phyloP scores from a whole-genome alignment of 2,888 invertebrate genomes.

The Cerastoderma edule region DNA sequence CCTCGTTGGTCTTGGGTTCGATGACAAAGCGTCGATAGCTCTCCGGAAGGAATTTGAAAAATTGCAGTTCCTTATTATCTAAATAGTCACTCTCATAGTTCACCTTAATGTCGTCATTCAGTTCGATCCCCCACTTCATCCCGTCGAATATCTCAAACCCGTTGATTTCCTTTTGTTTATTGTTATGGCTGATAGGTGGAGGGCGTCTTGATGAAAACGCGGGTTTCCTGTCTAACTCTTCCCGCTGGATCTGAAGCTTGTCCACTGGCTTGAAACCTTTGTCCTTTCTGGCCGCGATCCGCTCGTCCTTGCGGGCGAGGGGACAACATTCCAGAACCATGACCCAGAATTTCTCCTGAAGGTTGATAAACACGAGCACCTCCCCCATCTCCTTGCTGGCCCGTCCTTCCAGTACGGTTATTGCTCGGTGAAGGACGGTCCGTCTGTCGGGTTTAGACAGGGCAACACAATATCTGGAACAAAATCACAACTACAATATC shows the following conservation, averaged over 20 bases:
- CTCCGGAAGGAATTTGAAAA: slow-evolving; percentile 75
- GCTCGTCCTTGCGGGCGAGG: slow-evolving; percentile 59
- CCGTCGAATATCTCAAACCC: slow-evolving; percentile 75
- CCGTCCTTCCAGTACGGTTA: slow-evolving; percentile 70
- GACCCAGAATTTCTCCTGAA: slow-evolving; percentile 80
- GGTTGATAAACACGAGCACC: slow-evolving; percentile 76
- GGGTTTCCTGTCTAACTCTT: slow-evolving; percentile 52
- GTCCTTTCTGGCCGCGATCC: slow-evolving; percentile 63
- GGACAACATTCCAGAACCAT: slow-evolving; percentile 77
- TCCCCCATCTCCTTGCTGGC: slow-evolving; percentile 74
- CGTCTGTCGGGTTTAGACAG: slow-evolving; percentile 73
- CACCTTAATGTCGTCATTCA: slow-evolving; percentile 68
- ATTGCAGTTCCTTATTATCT: slow-evolving; percentile 71
- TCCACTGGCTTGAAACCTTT: slow-evolving; percentile 66
- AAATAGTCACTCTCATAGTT: slow-evolving; percentile 67
- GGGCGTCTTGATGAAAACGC: slow-evolving; percentile 43
- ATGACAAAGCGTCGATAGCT: slow-evolving; percentile 79
- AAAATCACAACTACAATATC: no score
- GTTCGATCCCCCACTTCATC: slow-evolving; percentile 71
- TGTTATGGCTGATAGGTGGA: slow-evolving; percentile 48
- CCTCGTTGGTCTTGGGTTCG: slow-evolving; percentile 74
- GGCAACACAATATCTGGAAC: slow-evolving; percentile 81
- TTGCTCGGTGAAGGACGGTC: slow-evolving; percentile 72
- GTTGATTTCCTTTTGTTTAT: slow-evolving; percentile 47
- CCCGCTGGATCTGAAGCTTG: slow-evolving; percentile 55